phyloP scores from a whole-genome alignment of 2,113 vertebrate genomes.

The Charina bottae region DNA sequence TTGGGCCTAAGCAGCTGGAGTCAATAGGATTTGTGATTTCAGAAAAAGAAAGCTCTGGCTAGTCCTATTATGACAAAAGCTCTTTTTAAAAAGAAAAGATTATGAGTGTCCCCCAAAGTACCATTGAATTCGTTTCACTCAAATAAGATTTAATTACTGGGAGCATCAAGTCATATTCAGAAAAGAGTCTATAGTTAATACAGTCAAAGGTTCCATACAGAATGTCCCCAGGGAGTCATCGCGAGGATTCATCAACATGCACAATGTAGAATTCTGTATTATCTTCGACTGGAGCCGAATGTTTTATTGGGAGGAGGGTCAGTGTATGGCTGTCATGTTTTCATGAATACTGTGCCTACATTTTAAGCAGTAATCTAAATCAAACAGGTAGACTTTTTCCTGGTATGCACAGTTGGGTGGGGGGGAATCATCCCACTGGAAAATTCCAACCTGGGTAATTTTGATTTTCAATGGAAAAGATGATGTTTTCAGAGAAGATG shows the following conservation, averaged over 20 bases:
- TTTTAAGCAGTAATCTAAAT: background rate
- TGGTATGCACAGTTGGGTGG: background rate
- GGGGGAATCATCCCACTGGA: background rate
- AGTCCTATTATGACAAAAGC: conserved; percentile 43
- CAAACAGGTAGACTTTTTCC: background rate
- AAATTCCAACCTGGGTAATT: background rate
- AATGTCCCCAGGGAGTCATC: background rate
- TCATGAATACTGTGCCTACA: background rate
- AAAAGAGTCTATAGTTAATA: background rate
- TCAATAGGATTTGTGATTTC: conserved; percentile 35
- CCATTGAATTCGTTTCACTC: conserved; percentile 41
- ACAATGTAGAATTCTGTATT: background rate
- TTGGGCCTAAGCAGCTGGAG: conserved; percentile 22
- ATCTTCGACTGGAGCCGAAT: background rate
- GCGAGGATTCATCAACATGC: background rate
- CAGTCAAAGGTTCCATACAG: background rate
- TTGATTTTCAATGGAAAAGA: background rate
- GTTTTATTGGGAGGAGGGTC: background rate
- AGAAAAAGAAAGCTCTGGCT: conserved; percentile 31
- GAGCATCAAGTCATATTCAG: conserved; percentile 34
- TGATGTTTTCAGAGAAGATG: background rate
- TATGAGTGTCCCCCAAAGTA: conserved; percentile 13
- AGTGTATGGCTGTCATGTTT: background rate
- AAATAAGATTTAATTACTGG: conserved; percentile 42
- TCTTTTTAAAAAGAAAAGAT: conserved; percentile 3